These are phyloP conservation scores for Ceyx erithaca DNA, from an alignment of 2,797 vertebrate species.

Conservation along the genomic window DNA sequence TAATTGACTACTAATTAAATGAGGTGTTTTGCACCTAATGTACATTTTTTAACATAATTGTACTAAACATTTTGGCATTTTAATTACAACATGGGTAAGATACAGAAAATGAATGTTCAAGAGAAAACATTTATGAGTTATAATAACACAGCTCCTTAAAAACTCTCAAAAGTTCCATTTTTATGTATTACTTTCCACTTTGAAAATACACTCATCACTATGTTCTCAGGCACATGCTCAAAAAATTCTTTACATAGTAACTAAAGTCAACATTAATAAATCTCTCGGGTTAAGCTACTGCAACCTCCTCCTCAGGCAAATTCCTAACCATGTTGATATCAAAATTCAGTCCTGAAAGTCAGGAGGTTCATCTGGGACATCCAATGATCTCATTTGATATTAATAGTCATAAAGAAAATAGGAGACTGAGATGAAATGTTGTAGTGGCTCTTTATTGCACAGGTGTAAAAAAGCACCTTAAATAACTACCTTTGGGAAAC, in stretches of 20 bases:
- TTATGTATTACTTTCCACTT: conserved; percentile 44
- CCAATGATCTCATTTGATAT: neutral
- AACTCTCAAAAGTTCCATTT: neutral
- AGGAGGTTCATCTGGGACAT: neutral
- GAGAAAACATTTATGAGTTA: neutral
- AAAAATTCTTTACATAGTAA: conserved; percentile 47
- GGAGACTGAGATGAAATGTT: neutral
- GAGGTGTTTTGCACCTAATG: neutral
- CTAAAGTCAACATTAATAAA: conserved; percentile 41
- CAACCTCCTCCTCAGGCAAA: conserved; percentile 35
- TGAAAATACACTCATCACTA: conserved; percentile 26
- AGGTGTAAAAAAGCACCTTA: neutral
- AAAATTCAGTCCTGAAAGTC: neutral
- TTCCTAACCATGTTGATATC: conserved; percentile 44
- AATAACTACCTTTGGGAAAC: neutral
- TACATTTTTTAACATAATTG: neutral
- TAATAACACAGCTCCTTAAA: neutral
- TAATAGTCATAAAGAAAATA: neutral
- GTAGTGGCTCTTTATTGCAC: neutral
- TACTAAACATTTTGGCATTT: neutral
- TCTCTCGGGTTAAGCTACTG: conserved; percentile 23
- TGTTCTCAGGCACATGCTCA: conserved; percentile 40
- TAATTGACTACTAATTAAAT: neutral
- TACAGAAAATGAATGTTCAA: neutral
- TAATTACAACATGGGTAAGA: neutral